Evolutionary conservation across 2,113 vertebrate genomes (phyloP).

Genomic region (Hippocampus barbouri): DNA sequence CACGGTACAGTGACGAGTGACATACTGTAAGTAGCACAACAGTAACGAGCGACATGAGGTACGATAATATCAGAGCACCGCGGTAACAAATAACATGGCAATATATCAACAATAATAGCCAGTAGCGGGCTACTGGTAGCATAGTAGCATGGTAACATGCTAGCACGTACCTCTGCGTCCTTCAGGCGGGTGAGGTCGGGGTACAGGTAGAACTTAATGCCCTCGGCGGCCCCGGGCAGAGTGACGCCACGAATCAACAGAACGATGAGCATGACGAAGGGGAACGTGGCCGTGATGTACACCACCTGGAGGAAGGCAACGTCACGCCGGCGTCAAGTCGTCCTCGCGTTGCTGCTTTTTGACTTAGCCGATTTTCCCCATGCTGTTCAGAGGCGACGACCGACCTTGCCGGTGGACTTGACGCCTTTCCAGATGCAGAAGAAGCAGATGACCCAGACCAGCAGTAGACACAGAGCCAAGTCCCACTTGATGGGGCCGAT

Average conservation of each 20-base stretch:
- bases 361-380: background rate
- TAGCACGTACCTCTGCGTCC: conserved; percentile 86
- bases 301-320: conserved; percentile 69
- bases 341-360: background rate
- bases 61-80: background rate
- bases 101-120: no score
- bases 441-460: conserved; percentile 95
- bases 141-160: background rate
- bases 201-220: conserved; percentile 98
- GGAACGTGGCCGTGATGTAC: conserved; percentile 96
- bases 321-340: background rate
- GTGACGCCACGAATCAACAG: conserved; percentile 92
- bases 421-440: conserved; percentile 99
- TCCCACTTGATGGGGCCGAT: conserved; percentile 90
- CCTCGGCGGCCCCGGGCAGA: conserved; percentile 85
- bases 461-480: conserved; percentile 89
- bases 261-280: conserved; percentile 92
- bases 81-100: background rate
- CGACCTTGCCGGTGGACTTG: conserved; percentile 94
- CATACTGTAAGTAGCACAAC: no score
- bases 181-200: conserved; percentile 85
- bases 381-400: background rate
- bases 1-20: background rate
- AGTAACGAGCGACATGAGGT: no score
- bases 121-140: no score